phyloP scores from a whole-genome alignment of 2,888 invertebrate genomes.

The Drosophila monieri region DNA sequence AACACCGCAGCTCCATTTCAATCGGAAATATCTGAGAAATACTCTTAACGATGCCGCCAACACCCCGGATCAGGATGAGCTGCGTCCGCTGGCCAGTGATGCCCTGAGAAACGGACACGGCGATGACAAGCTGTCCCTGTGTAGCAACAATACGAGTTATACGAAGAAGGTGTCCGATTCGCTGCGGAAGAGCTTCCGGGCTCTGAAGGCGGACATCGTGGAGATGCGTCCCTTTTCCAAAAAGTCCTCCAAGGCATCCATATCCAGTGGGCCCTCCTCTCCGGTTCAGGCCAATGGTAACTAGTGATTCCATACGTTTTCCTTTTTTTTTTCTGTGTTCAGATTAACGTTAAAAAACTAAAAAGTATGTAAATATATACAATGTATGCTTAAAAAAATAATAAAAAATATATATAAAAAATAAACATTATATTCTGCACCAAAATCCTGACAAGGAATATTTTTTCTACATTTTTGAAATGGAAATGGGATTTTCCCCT shows the following conservation, averaged over 20 bases:
- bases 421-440: no score
- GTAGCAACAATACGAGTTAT: slow-evolving; percentile 78
- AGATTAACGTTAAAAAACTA: neutral
- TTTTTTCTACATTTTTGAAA: no score
- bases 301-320: slow-evolving; percentile 3
- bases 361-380: no score
- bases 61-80: slow-evolving; percentile 52
- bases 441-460: no score
- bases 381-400: no score
- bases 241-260: slow-evolving; percentile 60
- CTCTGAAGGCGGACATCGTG: slow-evolving; percentile 74
- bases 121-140: slow-evolving; percentile 77
- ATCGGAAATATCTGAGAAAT: slow-evolving; percentile 81
- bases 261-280: slow-evolving; percentile 1
- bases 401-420: no score
- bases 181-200: slow-evolving; percentile 81
- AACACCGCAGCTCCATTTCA: slow-evolving; percentile 82
- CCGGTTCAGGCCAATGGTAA: slow-evolving; percentile 7
- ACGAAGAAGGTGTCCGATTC: slow-evolving; percentile 79
- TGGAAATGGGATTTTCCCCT: no score
- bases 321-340: neutral
- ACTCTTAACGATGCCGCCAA: slow-evolving; percentile 63
- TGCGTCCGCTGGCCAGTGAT: slow-evolving; percentile 51
- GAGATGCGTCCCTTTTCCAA: slow-evolving; percentile 79
- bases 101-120: slow-evolving; percentile 12